Conservation (phyloP, 2,888 invertebrate genomes). For the Pristionchus arcanus region DNA sequence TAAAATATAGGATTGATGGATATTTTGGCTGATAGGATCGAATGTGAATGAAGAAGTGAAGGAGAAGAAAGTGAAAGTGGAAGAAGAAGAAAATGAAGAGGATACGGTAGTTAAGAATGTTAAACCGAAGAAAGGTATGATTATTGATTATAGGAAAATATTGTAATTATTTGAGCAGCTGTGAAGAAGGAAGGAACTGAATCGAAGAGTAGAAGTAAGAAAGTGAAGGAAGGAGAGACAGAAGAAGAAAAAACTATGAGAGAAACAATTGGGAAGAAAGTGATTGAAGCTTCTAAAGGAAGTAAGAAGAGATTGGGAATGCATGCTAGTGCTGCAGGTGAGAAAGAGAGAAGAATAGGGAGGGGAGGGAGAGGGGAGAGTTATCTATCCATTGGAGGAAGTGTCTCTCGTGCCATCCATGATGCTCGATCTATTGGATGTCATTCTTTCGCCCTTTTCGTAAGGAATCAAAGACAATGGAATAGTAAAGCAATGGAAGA, state of each 20-base stretch:
- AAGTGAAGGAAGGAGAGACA: slow-evolving; percentile 54
- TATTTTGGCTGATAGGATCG: not conserved
- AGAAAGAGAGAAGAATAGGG: not conserved
- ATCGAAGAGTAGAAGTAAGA: slow-evolving; percentile 56
- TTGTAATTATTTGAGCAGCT: slow-evolving; percentile 34
- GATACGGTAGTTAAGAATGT: not conserved
- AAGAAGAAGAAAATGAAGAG: slow-evolving; percentile 57
- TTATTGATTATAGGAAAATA: not conserved
- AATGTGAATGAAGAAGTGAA: slow-evolving; percentile 45
- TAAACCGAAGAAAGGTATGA: not conserved
- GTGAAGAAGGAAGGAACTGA: slow-evolving; percentile 53
- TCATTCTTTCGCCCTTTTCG: slow-evolving; percentile 80
- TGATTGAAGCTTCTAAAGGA: slow-evolving; percentile 56
- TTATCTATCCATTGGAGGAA: not conserved
- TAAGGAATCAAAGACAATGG: slow-evolving; percentile 76
- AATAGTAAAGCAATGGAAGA: slow-evolving; percentile 73
- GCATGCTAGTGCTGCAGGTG: slow-evolving; percentile 72
- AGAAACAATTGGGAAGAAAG: slow-evolving; percentile 58
- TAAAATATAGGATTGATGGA: not conserved
- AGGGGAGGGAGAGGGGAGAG: not conserved
- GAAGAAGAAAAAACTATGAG: slow-evolving; percentile 55
- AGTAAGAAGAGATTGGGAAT: slow-evolving; percentile 70
- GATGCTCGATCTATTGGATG: slow-evolving; percentile 80
- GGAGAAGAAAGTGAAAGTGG: slow-evolving; percentile 44
- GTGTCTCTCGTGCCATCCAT: slow-evolving; percentile 48